Conservation (phyloP, 1,140 invertebrate species). For the Pseudomyrmex pallidus region DNA sequence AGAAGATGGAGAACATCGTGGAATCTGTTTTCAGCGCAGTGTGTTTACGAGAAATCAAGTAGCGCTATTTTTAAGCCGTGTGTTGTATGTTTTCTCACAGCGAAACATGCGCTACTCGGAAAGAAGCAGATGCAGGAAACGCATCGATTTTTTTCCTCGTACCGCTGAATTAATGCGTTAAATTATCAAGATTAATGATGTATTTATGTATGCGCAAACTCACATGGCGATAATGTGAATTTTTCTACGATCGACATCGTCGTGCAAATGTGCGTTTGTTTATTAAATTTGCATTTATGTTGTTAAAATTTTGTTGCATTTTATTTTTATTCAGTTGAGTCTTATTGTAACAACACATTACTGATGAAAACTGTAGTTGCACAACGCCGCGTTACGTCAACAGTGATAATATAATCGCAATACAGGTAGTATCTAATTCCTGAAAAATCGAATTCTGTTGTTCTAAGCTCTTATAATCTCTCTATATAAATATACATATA, state of each 20-base stretch:
- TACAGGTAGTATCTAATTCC: slow-evolving; percentile 23
- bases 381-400: neutral
- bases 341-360: too few relatives aligned
- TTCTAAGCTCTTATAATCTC: slow-evolving; percentile 24
- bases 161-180: neutral
- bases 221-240: neutral
- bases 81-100: neutral
- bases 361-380: neutral
- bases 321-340: neutral
- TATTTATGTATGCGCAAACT: neutral
- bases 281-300: neutral
- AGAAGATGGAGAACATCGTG: slow-evolving; percentile 8
- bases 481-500: too few relatives aligned
- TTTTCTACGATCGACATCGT: neutral
- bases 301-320: neutral
- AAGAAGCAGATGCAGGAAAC: neutral
- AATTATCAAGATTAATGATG: slow-evolving; percentile 26
- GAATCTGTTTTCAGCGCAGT: slow-evolving; percentile 7
- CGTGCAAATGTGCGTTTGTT: neutral
- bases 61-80: neutral
- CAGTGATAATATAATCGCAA: neutral
- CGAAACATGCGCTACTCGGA: neutral
- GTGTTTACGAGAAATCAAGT: slow-evolving; percentile 8
- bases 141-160: neutral
- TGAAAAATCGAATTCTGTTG: slow-evolving; percentile 46